Base-by-base conservation (phyloP, 2,113 vertebrate species). In the Phasianus colchicus region DNA sequence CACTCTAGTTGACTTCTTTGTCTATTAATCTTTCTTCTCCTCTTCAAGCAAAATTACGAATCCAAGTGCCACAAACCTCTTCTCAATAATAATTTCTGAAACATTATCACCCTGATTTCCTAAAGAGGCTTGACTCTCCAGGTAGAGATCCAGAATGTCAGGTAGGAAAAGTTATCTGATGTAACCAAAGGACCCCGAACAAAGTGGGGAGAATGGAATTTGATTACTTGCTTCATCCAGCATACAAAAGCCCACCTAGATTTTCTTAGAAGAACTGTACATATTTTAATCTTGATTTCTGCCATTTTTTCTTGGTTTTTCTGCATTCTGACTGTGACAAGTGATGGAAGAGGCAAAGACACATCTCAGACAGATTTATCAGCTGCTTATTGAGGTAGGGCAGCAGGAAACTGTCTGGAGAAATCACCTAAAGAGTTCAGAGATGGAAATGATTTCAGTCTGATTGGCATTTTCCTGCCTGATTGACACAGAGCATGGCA, bases 391-490 rank as follows among this genome's bases (percentile, higher is more conserved):
- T 65, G 67, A 87, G 48, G 40, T 86, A 19, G 38, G 48, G 63
- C 65, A 88, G 74, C 45, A 87, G 74, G 54, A 89, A 86, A 84
- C 74, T 67, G 82, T 50, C 89, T 82, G 74, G 66, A 89, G 81
- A 70, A 66, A 86, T 63, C 74, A 89, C 45, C 89, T 73, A 54
- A 63, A 82, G 83, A 94, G 63, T 82, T 25, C 9, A 57, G 71
- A 32, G 78, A 94, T 89, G 78, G 81, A 92, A 90, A 63, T 3
- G 0, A 40, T 88, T 82, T 94, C 58, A 60, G 32, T 83, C 30
- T 79, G 86, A 94, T 21, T 73, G 92, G 88, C 90, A 92, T 74
- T 50, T 84, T 47, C 70, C 89, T 90, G 93, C 65, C 88, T 86
- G 73, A 13, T 81, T 90, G 74, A 69, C 90, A 79, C 0, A 29